These are phyloP conservation scores for Puntigrus tetrazona DNA, from an alignment of 2,113 vertebrate genomes.

Conservation along the genomic window DNA sequence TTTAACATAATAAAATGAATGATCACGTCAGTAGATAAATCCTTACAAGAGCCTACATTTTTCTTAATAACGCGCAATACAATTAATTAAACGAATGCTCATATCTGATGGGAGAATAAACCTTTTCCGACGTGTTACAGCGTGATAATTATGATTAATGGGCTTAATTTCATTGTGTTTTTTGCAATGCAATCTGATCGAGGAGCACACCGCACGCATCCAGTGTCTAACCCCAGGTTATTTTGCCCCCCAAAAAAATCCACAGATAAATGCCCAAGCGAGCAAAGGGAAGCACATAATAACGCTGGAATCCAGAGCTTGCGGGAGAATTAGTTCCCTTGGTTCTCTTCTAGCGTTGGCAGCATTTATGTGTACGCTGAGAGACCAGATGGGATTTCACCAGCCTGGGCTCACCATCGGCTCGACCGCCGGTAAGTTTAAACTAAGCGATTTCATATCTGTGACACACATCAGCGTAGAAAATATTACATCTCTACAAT, in stretches of 20 bases:
- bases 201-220: not conserved
- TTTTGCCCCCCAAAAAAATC: not conserved
- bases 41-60: not conserved
- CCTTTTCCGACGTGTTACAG: conserved; percentile 29
- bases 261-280: conserved; percentile 15
- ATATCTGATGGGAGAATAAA: not conserved
- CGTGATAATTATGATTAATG: conserved; percentile 45
- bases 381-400: conserved; percentile 36
- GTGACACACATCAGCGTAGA: not conserved
- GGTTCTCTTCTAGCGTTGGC: conserved; percentile 33
- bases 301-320: conserved; percentile 7
- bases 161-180: not conserved
- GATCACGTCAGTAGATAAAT: not conserved
- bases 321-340: not conserved
- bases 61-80: not conserved
- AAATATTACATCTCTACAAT: not conserved
- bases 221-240: conserved; percentile 23
- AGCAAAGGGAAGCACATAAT: conserved; percentile 12
- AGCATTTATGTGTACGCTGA: not conserved
- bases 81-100: not conserved
- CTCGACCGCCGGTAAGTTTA: not conserved
- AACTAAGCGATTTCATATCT: not conserved
- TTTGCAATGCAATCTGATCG: conserved; percentile 14
- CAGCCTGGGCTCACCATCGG: conserved; percentile 12
- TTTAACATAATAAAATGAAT: not conserved